Percentiles rank a stretch among this genome's conserved stretches.
phyloP scores from a whole-genome alignment of 92 coral and sea anemone genomes.

The Anthopleura xanthogrammica region DNA sequence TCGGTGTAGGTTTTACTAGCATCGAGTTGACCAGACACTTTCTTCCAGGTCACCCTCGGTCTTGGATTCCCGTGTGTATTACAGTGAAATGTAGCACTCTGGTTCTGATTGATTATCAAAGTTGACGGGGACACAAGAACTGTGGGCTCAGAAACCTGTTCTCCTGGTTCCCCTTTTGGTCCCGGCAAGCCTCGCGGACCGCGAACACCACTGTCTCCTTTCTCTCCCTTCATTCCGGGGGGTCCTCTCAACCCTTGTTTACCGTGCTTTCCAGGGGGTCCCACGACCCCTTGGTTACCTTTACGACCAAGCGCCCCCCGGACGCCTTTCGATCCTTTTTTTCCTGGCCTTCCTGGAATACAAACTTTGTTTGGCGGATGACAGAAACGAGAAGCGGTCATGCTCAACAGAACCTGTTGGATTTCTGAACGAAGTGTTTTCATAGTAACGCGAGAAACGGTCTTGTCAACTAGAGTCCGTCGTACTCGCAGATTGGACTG shows the following conservation, averaged over 20 bases:
- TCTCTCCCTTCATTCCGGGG: conserved; percentile 19
- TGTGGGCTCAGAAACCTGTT: conserved; percentile 23
- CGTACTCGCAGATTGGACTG: background rate
- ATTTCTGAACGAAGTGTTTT: conserved; percentile 2
- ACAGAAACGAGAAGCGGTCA: background rate
- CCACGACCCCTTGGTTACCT: background rate
- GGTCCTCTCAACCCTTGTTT: conserved; percentile 25
- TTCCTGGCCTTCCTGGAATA: conserved; percentile 6
- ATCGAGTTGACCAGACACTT: conserved; percentile 5
- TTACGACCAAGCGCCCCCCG: background rate
- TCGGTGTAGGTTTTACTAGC: background rate
- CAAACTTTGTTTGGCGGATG: conserved; percentile 12
- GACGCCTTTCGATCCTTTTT: background rate
- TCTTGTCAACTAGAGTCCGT: background rate
- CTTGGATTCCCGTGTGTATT: too few relatives aligned
- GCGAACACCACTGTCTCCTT: conserved; percentile 22
- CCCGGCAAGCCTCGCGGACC: too few relatives aligned
- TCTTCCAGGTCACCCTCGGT: conserved; percentile 10
- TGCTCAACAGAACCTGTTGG: background rate
- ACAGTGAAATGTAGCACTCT: too few relatives aligned
- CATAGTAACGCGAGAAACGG: background rate
- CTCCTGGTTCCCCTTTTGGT: conserved; percentile 3
- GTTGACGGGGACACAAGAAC: conserved; percentile 15
- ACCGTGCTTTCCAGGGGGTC: conserved; percentile 21
- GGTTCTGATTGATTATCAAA: too few relatives aligned